Base-by-base conservation (phyloP, 2,888 invertebrate species). In the Metacarcinus magister region DNA sequence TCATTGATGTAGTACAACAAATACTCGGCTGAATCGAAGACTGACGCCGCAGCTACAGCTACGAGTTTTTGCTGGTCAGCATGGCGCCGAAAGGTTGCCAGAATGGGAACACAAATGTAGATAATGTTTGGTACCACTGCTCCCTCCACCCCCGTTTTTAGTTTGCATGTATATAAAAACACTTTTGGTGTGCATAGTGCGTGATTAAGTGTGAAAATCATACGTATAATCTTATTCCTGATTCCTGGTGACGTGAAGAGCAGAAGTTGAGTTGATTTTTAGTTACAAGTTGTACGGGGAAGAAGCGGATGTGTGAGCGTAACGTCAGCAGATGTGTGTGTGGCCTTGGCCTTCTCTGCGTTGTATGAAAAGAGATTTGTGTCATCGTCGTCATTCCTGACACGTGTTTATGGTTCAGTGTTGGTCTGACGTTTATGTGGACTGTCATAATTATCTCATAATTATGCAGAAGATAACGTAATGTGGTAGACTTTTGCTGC, bases 281-380 rank as follows among this genome's bases (percentile, higher is more conserved):
- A 75, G 75, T 28, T n/a, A 28, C 23, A n/a, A 75, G 23, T 75
- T 75, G 67, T 75, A 5, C 67, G n/a, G n/a, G 75, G 28, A 28
- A 23, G 75, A 28, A 75, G 19, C 39, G 87, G 87, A 87, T 39
- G 87, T 82, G n/a, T 82, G 82, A 32, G 39, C 10, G 87, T 39
- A 39, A 39, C 87, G 39, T 39, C 87, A 87, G 75, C 75, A 39
- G 87, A 28, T 75, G 75, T 75, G 75, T 87, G 87, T 87, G 87
- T 87, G 87, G 10, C 87, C 87, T 87, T 87, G 87, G 87, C 87
- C 87, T 87, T 87, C 87, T 16, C 87, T 87, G 87, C 87, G 39
- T 39, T 39, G 87, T 87, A 87, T 10, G 39, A 87, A 87, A 87
- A 39, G 8, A 82, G 16, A 32, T 16, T 23, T n/a, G n/a, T 13